Conservation (phyloP, 2,113 vertebrate genomes). For the Sigmodon hispidus region DNA sequence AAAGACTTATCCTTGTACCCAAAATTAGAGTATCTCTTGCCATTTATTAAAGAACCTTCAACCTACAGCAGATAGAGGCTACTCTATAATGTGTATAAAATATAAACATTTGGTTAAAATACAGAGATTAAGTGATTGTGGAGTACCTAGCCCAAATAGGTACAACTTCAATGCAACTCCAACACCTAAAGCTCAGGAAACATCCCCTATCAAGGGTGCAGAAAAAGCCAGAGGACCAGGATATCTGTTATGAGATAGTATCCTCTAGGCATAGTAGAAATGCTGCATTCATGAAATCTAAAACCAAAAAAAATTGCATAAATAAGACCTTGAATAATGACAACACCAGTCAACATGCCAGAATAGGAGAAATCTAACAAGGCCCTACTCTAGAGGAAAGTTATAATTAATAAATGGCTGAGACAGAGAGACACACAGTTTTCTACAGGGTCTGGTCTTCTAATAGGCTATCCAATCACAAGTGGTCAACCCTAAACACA, state of each 20-base stretch:
- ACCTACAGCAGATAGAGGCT: neutral
- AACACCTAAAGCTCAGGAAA: neutral
- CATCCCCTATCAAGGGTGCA: neutral
- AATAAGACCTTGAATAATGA: neutral
- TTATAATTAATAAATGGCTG: neutral
- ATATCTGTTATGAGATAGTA: neutral
- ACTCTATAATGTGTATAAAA: neutral
- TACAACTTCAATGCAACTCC: neutral
- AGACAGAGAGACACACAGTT: neutral
- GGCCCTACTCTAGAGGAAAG: neutral
- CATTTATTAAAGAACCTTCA: neutral
- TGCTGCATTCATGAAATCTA: neutral
- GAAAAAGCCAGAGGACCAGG: neutral
- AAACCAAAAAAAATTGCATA: neutral
- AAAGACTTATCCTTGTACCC: neutral
- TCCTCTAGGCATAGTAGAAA: neutral
- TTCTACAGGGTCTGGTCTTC: neutral
- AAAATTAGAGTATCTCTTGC: neutral
- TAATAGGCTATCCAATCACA: neutral
- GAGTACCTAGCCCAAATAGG: neutral
- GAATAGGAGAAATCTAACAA: neutral
- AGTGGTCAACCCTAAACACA: neutral
- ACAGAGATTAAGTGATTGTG: neutral
- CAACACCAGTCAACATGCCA: neutral
- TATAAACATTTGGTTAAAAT: neutral